These are phyloP conservation scores for Amphipoea oculea DNA, from an alignment of 2,888 invertebrate species.

Conservation along the genomic window DNA sequence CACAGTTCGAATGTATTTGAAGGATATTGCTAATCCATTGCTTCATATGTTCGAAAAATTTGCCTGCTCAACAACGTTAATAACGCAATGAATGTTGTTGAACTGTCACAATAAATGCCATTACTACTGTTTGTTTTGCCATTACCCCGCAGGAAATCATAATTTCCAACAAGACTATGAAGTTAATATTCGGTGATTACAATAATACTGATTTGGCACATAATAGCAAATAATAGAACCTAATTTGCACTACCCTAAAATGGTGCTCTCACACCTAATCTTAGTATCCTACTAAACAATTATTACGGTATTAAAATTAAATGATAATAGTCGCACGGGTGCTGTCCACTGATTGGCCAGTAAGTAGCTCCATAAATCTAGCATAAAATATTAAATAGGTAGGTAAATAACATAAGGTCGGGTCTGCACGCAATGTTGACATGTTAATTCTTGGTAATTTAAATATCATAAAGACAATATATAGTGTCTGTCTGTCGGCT, in stretches of 20 bases:
- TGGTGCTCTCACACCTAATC: slow-evolving; percentile 23
- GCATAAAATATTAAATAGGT: slow-evolving; percentile 35
- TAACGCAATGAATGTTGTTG: too few relatives aligned
- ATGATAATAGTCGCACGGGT: slow-evolving; percentile 37
- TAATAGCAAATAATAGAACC: slow-evolving; percentile 29
- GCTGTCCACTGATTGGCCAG: slow-evolving; percentile 45
- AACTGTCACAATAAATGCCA: too few relatives aligned
- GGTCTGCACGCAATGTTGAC: slow-evolving; percentile 53
- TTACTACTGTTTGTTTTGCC: too few relatives aligned
- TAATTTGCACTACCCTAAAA: slow-evolving; percentile 27
- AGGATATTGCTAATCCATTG: too few relatives aligned
- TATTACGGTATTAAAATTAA: slow-evolving; percentile 32
- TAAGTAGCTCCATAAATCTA: slow-evolving; percentile 56
- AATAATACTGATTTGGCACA: slow-evolving; percentile 20
- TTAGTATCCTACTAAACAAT: slow-evolving; percentile 30
- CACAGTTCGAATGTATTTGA: too few relatives aligned
- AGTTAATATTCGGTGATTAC: neutral
- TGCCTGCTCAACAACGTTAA: too few relatives aligned
- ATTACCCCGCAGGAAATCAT: neutral
- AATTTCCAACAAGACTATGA: neutral
- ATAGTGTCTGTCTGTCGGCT: slow-evolving; percentile 42
- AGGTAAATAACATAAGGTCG: slow-evolving; percentile 43
- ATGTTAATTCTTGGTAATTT: slow-evolving; percentile 57
- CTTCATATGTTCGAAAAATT: too few relatives aligned
- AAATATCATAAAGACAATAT: slow-evolving; percentile 51